These are phyloP conservation scores for Myripristis jacobus DNA, from an alignment of 2,797 vertebrate species.

Conservation along the genomic window DNA sequence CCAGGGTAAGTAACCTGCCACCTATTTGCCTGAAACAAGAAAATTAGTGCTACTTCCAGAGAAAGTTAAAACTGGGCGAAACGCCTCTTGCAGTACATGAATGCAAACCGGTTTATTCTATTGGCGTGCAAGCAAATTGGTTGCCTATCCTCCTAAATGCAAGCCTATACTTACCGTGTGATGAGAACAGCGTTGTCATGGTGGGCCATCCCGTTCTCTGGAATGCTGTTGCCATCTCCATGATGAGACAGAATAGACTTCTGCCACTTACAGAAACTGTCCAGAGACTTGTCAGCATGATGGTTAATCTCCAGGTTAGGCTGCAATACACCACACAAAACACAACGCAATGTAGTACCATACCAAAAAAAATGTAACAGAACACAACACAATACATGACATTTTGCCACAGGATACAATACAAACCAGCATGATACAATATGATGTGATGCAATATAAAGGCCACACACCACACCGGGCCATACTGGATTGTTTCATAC, in stretches of 20 bases:
- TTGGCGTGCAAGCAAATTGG: conserved; percentile 1
- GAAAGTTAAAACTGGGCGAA: conserved; percentile 14
- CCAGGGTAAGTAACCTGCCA: conserved; percentile 45
- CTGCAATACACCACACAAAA: conserved; percentile 89
- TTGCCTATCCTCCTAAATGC: background rate
- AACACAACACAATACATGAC: background rate
- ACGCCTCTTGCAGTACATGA: background rate
- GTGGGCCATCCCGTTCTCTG: conserved; percentile 98
- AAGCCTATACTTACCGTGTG: conserved; percentile 89
- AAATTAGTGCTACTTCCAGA: conserved; percentile 27
- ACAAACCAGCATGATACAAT: background rate
- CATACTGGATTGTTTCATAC: too few relatives aligned
- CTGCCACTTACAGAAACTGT: conserved; percentile 99
- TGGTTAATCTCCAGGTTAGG: conserved; percentile 99
- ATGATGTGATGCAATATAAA: background rate
- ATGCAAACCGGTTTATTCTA: background rate
- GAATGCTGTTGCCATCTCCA: conserved; percentile 97
- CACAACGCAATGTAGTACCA: conserved; percentile 72
- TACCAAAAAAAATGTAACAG: background rate
- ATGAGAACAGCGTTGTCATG: conserved; percentile 99
- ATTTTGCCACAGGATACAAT: background rate
- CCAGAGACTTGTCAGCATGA: conserved; percentile 99
- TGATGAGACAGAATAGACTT: conserved; percentile 98
- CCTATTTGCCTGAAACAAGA: conserved; percentile 47
- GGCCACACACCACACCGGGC: too few relatives aligned